These are phyloP conservation scores for Busseola fusca DNA, from an alignment of 2,888 invertebrate species.

Conservation along the genomic window DNA sequence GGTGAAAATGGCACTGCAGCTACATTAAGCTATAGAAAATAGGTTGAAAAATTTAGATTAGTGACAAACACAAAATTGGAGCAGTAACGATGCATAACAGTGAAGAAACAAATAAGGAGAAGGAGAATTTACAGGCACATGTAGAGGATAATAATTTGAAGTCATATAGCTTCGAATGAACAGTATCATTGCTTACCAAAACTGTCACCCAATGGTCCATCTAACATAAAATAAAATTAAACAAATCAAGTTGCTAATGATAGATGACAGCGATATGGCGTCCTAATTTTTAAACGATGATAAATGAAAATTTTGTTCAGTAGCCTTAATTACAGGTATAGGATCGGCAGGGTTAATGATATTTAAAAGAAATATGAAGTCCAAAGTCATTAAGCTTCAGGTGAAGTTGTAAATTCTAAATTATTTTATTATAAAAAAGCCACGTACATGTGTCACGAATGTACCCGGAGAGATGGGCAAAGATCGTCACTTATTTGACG, in stretches of 20 bases:
- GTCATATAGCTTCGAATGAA: neutral
- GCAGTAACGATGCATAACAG: neutral
- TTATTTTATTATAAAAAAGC: neutral
- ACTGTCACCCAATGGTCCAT: neutral
- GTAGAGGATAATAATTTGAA: neutral
- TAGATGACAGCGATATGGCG: constrained; percentile 30
- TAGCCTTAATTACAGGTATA: constrained; percentile 48
- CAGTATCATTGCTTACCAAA: neutral
- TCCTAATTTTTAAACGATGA: constrained; percentile 44
- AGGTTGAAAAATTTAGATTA: neutral
- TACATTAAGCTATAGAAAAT: neutral
- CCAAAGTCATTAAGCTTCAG: constrained; percentile 18
- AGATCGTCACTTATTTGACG: neutral
- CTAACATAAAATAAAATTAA: constrained; percentile 18
- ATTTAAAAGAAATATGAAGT: constrained; percentile 14
- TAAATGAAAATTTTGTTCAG: constrained; percentile 41
- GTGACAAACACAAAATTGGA: neutral
- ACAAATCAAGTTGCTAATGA: constrained; percentile 38
- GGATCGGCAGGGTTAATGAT: constrained; percentile 24
- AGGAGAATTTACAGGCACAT: neutral
- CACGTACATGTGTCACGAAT: neutral
- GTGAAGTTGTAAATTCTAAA: neutral
- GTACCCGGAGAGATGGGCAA: too few species aligned
- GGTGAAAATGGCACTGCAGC: neutral
- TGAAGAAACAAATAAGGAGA: neutral